Evolutionary conservation across 2,888 invertebrate species (phyloP).

Genomic region (Ennomos erosarius): DNA sequence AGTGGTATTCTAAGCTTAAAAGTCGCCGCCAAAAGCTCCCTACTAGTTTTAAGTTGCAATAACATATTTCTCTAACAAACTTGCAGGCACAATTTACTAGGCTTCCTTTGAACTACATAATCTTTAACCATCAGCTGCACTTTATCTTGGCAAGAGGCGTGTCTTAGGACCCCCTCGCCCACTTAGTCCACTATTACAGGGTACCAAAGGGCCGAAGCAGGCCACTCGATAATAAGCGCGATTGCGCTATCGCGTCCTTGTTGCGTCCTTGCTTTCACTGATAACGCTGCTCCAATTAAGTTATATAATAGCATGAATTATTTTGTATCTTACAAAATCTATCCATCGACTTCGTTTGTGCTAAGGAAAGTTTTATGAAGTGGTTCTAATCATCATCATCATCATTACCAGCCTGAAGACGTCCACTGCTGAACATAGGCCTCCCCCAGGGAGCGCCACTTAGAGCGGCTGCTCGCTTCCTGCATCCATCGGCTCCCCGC

Average conservation of each 20-base stretch:
- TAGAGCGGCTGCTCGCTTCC: too few relatives aligned
- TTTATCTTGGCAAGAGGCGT: conserved; percentile 66
- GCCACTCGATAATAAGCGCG: conserved; percentile 70
- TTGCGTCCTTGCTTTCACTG: conserved; percentile 82
- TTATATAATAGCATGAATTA: conserved; percentile 26
- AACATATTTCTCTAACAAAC: not conserved
- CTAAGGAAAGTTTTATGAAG: too few relatives aligned
- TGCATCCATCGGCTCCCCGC: too few relatives aligned
- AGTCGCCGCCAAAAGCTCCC: too few relatives aligned
- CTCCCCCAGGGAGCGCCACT: too few relatives aligned
- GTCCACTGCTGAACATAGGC: too few relatives aligned
- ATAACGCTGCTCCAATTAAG: conserved; percentile 57
- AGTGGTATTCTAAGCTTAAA: too few relatives aligned
- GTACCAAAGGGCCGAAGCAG: conserved; percentile 27
- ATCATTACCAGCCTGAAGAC: too few relatives aligned
- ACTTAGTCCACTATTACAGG: conserved; percentile 49
- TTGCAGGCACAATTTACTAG: not conserved
- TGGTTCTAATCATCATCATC: too few relatives aligned
- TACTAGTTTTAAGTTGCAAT: too few relatives aligned
- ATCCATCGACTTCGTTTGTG: too few relatives aligned
- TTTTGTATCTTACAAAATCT: conserved; percentile 1
- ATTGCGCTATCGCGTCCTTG: conserved; percentile 78
- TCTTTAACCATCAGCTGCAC: conserved; percentile 22
- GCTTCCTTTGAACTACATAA: conserved; percentile 15
- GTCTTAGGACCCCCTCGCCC: conserved; percentile 64